Evolutionary conservation across 2,113 vertebrate species (phyloP), one percentile per base, ranked within the genome.

Genomic region (Dissostichus mawsoni): DNA sequence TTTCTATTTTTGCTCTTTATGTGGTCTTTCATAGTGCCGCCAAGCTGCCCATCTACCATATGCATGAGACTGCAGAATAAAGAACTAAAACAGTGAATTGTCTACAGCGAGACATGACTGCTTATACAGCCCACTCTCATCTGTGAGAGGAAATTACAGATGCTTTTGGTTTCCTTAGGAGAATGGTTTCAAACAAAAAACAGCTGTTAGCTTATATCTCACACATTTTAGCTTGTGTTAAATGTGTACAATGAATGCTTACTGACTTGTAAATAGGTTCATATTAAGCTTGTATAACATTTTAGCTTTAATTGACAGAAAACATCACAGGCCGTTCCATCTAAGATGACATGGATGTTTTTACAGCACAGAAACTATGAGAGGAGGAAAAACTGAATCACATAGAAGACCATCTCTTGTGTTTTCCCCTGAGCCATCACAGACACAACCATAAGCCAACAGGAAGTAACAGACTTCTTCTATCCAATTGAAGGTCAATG

Each of bases 401-500:
- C 47, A 69, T 9, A 59, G 58, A 10, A 59, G 58, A 10, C 63
- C 48, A 63, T 87, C 4, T 53, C 53, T 66, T 52, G 17, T 65
- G 58, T 55, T 74, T 78, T 67, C 74, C 72, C 68, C 16, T 74
- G 90, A 92, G 85, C 85, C 48, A 36, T 36, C 10, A 55, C 83
- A 90, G 83, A 90, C 82, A 81, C 63, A 72, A 82, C 66, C 69
- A 77, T 72, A 87, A 83, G 18, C 69, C 85, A 78, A 88, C 84
- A 93, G 92, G 89, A 94, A 94, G 73, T 86, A 90, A 89, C 89
- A 87, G 85, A 77, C 83, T 58, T 72, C 87, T 89, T 94, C 90
- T 94, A 93, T 94, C 87, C 80, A 94, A 94, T 93, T 92, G 87
- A 91, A 73, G 78, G 85, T 90, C 83, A 90, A 93, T 94, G 90